A percentile compares a stretch with the other conserved stretches of the same genome.
Conservation (phyloP, 2,888 invertebrate species). For the Linyphia triangularis region DNA sequence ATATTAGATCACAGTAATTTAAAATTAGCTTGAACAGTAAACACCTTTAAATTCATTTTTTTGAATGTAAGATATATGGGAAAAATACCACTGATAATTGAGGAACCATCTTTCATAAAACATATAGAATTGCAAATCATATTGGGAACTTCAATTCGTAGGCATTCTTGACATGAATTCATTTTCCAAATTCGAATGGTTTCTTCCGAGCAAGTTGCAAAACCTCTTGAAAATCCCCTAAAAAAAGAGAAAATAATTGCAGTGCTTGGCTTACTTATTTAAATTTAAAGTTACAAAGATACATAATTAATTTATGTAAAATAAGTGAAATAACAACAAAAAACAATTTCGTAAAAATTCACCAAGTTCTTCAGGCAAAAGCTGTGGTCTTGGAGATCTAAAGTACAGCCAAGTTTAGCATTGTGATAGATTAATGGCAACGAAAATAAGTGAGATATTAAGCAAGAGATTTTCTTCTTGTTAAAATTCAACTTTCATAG, state of each 20-base stretch:
- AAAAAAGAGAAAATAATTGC: conserved; percentile 1
- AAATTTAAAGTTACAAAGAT: not conserved
- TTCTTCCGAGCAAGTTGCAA: conserved; percentile 91
- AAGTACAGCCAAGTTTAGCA: too few relatives aligned
- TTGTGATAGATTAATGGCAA: too few relatives aligned
- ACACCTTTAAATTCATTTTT: not conserved
- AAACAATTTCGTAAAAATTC: too few relatives aligned
- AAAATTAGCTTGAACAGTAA: too few relatives aligned
- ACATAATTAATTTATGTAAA: not conserved
- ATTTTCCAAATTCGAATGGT: conserved; percentile 93
- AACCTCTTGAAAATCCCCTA: conserved; percentile 89
- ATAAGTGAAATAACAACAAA: too few relatives aligned
- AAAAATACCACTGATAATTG: conserved; percentile 85
- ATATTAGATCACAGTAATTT: too few relatives aligned
- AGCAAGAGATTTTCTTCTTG: too few relatives aligned
- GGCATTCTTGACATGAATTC: conserved; percentile 87
- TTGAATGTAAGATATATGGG: not conserved
- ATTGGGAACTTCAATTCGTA: conserved; percentile 91
- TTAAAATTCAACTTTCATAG: too few relatives aligned
- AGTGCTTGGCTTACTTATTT: not conserved
- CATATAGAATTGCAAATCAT: conserved; percentile 89
- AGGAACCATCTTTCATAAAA: conserved; percentile 89
- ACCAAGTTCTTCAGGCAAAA: too few relatives aligned
- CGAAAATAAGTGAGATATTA: too few relatives aligned
- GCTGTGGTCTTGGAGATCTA: too few relatives aligned